Evolutionary conservation across 1,140 invertebrate genomes (phyloP).

Genomic region (Euglossa dilemma): DNA sequence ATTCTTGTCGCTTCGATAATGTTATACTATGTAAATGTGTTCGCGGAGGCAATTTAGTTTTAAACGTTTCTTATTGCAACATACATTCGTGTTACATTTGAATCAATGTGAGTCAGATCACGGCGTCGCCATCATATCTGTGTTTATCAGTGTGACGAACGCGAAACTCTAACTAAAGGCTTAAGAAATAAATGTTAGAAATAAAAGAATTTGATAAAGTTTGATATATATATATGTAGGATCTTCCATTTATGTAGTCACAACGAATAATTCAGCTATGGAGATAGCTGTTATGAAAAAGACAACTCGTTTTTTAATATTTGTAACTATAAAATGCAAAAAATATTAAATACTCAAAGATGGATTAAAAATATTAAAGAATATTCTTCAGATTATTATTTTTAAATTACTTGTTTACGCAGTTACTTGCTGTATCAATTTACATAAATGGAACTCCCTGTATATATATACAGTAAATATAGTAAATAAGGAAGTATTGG

Average conservation of each 20-base stretch:
- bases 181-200: constrained; percentile 3
- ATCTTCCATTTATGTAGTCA: neutral
- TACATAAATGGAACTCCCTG: no score
- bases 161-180: neutral
- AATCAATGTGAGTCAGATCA: constrained; percentile 35
- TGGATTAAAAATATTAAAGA: no score
- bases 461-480: no score
- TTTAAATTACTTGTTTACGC: no score
- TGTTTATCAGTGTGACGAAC: constrained; percentile 45
- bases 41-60: constrained; percentile 17
- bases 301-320: no score
- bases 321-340: no score
- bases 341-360: no score
- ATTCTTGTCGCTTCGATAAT: neutral
- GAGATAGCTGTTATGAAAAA: no score
- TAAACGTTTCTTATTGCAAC: constrained; percentile 16
- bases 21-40: neutral
- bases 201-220: neutral
- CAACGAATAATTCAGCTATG: neutral
- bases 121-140: constrained; percentile 33
- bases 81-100: constrained; percentile 20
- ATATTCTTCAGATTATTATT: no score
- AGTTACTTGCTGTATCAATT: no score
- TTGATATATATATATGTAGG: neutral
- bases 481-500: no score